Evolutionary conservation across 2,888 invertebrate genomes (phyloP), one percentile per base, ranked within the genome.

Genomic region (Parelbella ahira): DNA sequence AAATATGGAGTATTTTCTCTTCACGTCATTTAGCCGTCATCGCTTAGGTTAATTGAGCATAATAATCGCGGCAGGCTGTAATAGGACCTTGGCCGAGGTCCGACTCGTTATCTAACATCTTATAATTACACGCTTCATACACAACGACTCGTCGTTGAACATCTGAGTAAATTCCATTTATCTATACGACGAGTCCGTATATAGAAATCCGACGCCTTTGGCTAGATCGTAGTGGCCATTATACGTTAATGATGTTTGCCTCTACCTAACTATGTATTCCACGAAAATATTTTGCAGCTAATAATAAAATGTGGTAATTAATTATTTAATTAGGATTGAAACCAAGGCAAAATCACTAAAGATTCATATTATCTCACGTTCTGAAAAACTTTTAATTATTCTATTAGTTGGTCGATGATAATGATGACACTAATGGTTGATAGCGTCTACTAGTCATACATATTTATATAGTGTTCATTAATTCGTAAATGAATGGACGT

Each of bases 1-100:
- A n/a, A n/a, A n/a, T n/a, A n/a, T n/a, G n/a, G n/a, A n/a, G n/a
- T n/a, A n/a, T n/a, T n/a, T n/a, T n/a, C n/a, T n/a, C n/a, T n/a
- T n/a, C n/a, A n/a, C n/a, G n/a, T n/a, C n/a, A n/a, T n/a, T n/a
- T n/a, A 5, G 34, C 23, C 13, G 36, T 10, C 10, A 18, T 18
- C 9, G 12, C 3, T 30, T 23, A 45, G 47, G 44, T 49, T 49
- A 58, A 58, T 58, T 56, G 53, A 46, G 28, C 42, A 41, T 47
- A 51, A 50, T 49, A 44, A 48, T 47, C 37, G 34, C 34, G 36
- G 42, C 27, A 38, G 29, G 37, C 38, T 34, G 44, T 44, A 27
- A 23, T 41, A 37, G 45, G 50, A 50, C 53, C 54, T 58, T 58
- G 55, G 49, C n/a, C 28, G 28, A 37, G 25, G 25, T 28, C 21